phyloP scores from a whole-genome alignment of 2,888 invertebrate species.

The Nesidiocoris tenuis region DNA sequence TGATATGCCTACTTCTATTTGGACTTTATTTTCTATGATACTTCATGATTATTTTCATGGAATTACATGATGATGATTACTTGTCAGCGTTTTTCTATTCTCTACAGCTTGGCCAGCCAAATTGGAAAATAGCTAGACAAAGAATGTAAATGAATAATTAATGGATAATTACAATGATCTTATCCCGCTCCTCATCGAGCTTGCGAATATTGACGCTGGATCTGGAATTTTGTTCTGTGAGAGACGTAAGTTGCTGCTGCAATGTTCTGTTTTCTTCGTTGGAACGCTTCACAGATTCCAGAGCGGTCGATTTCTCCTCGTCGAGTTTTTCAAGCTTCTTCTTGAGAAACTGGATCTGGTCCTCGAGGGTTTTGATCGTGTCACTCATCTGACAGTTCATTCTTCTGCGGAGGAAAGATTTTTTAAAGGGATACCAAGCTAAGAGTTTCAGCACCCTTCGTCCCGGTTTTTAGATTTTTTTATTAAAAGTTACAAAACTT shows the following conservation, averaged over 20 bases:
- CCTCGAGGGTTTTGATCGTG: background rate
- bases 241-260: background rate
- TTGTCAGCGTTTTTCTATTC: too few species aligned
- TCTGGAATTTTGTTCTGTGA: constrained; percentile 14
- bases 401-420: background rate
- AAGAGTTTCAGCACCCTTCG: too few species aligned
- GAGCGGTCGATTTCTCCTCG: background rate
- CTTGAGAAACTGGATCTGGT: constrained; percentile 5
- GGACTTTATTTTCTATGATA: too few species aligned
- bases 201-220: constrained; percentile 1
- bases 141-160: too few species aligned
- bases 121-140: too few species aligned
- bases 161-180: constrained; percentile 6
- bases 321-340: constrained; percentile 2
- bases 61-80: too few species aligned
- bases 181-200: constrained; percentile 19
- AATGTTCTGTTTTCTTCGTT: background rate
- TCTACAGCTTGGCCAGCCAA: too few species aligned
- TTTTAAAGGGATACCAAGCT: background rate
- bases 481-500: background rate
- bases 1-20: too few species aligned
- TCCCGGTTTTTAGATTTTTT: background rate
- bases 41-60: too few species aligned
- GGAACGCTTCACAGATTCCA: background rate
- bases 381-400: constrained; percentile 21